These are phyloP conservation scores for Drosophila recens DNA, from an alignment of 2,888 invertebrate genomes.

Conservation along the genomic window DNA sequence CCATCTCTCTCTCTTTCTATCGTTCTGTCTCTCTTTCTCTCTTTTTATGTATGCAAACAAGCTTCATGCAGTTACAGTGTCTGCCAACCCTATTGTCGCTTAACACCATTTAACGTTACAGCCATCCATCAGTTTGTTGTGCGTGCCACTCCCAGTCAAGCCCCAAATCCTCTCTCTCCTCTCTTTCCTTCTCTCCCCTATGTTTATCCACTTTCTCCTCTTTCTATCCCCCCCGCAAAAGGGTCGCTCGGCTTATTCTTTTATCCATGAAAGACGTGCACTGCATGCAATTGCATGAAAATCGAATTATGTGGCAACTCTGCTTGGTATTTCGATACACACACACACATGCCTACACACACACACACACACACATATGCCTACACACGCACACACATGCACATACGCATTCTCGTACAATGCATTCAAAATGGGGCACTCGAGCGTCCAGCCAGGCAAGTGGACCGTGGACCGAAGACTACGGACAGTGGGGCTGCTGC, in stretches of 20 bases:
- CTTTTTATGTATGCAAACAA: conserved; percentile 23
- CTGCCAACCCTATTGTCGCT: conserved; percentile 20
- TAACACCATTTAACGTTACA: conserved; percentile 51
- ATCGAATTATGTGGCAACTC: conserved; percentile 76
- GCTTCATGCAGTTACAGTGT: conserved; percentile 4
- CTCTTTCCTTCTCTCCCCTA: neutral
- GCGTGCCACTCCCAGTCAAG: conserved; percentile 40
- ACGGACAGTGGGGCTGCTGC: conserved; percentile 15
- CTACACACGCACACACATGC: neutral
- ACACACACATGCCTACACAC: too few species aligned
- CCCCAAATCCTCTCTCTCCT: neutral
- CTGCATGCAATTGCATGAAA: conserved; percentile 67
- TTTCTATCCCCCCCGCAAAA: neutral
- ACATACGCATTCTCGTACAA: conserved; percentile 1
- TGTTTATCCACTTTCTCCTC: too few species aligned
- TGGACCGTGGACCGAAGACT: conserved; percentile 27
- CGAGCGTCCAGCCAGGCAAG: conserved; percentile 34
- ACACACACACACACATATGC: conserved; percentile 5
- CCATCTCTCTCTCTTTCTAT: neutral
- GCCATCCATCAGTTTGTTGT: conserved; percentile 38
- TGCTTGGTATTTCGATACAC: conserved; percentile 24
- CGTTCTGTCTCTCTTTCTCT: neutral
- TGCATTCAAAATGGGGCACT: conserved; percentile 25
- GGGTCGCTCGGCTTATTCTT: conserved; percentile 34
- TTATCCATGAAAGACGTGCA: conserved; percentile 46